Conservation (phyloP, 1,140 invertebrate species). For the Lycorma delicatula region DNA sequence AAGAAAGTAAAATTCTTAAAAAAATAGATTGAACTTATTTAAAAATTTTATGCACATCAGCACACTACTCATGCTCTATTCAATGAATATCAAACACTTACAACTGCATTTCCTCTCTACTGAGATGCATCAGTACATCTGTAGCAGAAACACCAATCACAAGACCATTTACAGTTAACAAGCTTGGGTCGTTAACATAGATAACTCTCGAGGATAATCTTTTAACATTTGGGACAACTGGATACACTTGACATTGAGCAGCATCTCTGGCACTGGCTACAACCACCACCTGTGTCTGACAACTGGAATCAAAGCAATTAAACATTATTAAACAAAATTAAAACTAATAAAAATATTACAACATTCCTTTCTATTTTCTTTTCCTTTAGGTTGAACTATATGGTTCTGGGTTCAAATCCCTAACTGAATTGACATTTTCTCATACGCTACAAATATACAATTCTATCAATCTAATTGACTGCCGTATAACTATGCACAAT, state of each 20-base stretch:
- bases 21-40: not conserved
- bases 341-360: no score
- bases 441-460: not conserved
- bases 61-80: not conserved
- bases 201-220: no score
- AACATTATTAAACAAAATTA: no score
- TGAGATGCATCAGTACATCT: slow-evolving; percentile 72
- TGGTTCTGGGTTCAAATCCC: no score
- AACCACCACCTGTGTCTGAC: slow-evolving; percentile 57
- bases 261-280: slow-evolving; percentile 67
- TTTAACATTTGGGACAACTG: slow-evolving; percentile 70
- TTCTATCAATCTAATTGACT: not conserved
- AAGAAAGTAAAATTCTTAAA: no score
- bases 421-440: not conserved
- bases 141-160: slow-evolving; percentile 68
- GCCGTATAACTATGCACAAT: no score
- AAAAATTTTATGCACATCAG: not conserved
- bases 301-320: slow-evolving; percentile 49
- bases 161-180: slow-evolving; percentile 66
- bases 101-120: slow-evolving; percentile 65
- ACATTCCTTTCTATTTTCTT: no score
- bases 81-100: slow-evolving; percentile 42
- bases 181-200: slow-evolving; percentile 68
- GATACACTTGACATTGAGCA: slow-evolving; percentile 68
- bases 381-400: no score